These are phyloP conservation scores for Conus ventricosus DNA, from an alignment of 1,140 invertebrate species.

Conservation along the genomic window DNA sequence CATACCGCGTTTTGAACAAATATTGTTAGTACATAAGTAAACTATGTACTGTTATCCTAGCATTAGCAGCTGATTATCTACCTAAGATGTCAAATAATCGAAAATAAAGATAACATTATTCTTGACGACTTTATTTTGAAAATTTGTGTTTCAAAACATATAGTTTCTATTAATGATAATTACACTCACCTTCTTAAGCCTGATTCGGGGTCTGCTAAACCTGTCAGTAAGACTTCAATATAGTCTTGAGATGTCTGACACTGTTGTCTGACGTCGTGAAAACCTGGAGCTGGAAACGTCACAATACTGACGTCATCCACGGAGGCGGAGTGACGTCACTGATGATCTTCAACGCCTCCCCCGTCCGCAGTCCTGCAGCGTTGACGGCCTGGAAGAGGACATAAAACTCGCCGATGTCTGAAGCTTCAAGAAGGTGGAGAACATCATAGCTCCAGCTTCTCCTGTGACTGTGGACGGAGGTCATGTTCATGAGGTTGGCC, in stretches of 20 bases:
- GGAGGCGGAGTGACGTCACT: neutral
- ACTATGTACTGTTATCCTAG: no score
- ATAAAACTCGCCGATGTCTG: neutral
- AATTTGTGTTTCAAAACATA: no score
- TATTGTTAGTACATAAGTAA: no score
- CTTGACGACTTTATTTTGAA: no score
- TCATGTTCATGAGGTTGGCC: slow-evolving; percentile 19
- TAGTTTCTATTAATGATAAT: no score
- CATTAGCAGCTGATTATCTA: no score
- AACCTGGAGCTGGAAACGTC: neutral
- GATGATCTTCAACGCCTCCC: neutral
- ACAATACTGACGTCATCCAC: neutral
- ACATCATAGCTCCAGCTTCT: neutral
- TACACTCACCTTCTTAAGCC: neutral
- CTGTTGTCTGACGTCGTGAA: neutral
- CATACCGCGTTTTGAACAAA: no score
- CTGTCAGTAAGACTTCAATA: neutral
- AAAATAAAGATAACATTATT: no score
- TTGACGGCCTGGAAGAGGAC: neutral
- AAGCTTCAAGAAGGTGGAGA: neutral
- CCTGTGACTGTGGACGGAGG: neutral
- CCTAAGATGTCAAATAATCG: no score
- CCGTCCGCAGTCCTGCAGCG: slow-evolving; percentile 2
- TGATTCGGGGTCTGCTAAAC: neutral
- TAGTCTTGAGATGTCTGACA: slow-evolving; percentile 17